Evolutionary conservation across 2,888 invertebrate genomes (phyloP).

Genomic region (Drosophila parthenogenetica): DNA sequence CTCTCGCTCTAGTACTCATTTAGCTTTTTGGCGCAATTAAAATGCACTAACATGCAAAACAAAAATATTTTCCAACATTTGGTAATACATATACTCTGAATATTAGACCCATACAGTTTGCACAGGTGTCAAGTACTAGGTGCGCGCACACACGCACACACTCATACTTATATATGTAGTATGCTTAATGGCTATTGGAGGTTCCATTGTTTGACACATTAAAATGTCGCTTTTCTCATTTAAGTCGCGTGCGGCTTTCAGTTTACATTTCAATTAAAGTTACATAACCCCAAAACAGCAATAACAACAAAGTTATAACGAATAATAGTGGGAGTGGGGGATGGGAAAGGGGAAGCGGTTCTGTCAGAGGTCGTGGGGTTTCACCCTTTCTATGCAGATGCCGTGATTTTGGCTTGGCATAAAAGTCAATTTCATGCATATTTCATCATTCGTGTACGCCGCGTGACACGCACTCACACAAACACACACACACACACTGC

Average conservation of each 20-base stretch:
- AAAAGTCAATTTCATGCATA: constrained; percentile 81
- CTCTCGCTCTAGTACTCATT: constrained; percentile 43
- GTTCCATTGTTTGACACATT: constrained; percentile 69
- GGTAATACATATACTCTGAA: constrained; percentile 25
- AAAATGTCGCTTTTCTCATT: constrained; percentile 70
- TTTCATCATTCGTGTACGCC: constrained; percentile 66
- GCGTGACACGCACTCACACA: constrained; percentile 52
- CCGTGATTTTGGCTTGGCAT: constrained; percentile 74
- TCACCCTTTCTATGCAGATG: constrained; percentile 63
- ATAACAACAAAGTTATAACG: constrained; percentile 45
- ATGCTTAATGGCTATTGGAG: constrained; percentile 15
- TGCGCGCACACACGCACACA: too few species aligned
- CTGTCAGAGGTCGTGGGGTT: constrained; percentile 13
- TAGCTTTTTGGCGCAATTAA: constrained; percentile 78
- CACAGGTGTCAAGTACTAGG: background rate
- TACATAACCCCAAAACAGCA: constrained; percentile 72
- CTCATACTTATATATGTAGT: background rate
- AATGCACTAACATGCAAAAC: constrained; percentile 55
- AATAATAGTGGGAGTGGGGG: background rate
- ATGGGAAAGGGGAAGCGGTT: background rate
- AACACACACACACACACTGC: constrained; percentile 24
- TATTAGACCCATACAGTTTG: constrained; percentile 1
- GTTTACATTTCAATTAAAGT: constrained; percentile 80
- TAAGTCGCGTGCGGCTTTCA: constrained; percentile 73
- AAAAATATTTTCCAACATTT: constrained; percentile 42